Conservation (phyloP, 2,888 invertebrate genomes). For the Charanyca ferruginea region DNA sequence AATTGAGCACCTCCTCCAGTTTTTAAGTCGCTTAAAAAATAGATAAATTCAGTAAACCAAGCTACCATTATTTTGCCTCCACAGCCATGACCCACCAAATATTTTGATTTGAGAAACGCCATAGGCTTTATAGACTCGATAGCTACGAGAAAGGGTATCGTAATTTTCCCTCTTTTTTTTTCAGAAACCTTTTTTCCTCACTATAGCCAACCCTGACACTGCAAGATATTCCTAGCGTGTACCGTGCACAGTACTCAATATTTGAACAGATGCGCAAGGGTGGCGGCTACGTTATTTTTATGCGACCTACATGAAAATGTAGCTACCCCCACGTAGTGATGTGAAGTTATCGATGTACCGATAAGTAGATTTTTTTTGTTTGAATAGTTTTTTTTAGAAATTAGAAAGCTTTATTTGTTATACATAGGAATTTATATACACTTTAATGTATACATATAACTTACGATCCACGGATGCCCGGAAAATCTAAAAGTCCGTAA, state of each 20-base stretch:
- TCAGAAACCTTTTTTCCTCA: neutral
- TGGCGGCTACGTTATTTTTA: constrained; percentile 89
- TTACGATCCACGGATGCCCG: too few species aligned
- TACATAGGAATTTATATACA: too few species aligned
- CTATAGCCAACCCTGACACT: constrained; percentile 53
- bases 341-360: constrained; percentile 61
- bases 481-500: too few species aligned
- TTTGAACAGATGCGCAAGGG: constrained; percentile 87
- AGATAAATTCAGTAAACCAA: too few species aligned
- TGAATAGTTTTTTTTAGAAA: too few species aligned
- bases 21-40: too few species aligned
- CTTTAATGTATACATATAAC: too few species aligned
- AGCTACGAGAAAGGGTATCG: constrained; percentile 13
- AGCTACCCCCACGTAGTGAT: constrained; percentile 74
- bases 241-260: constrained; percentile 81
- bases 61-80: neutral
- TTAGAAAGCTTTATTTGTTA: too few species aligned
- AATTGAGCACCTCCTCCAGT: too few species aligned
- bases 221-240: constrained; percentile 53
- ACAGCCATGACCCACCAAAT: neutral
- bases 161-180: constrained; percentile 9
- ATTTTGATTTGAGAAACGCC: constrained; percentile 27
- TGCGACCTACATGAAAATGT: constrained; percentile 89
- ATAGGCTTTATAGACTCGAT: neutral
- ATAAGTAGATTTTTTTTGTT: neutral